A percentile compares a stretch with the other conserved stretches of the same genome.
Evolutionary conservation across 2,888 invertebrate species (phyloP).

Genomic region (Mesorhabditis belari): DNA sequence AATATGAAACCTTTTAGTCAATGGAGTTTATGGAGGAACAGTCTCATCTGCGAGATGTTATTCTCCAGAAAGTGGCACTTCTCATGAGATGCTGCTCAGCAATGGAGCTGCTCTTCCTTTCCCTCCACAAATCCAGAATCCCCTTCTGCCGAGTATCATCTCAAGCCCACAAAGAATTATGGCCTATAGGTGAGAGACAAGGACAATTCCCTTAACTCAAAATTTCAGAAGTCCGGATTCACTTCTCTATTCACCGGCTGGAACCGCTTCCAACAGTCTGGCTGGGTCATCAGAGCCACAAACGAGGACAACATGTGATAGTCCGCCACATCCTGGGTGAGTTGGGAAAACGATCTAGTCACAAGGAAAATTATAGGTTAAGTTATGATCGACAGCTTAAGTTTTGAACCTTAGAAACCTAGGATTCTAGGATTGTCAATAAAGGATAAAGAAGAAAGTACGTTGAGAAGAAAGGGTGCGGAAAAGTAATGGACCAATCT

Average conservation of each 20-base stretch:
- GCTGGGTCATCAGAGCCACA: constrained; percentile 4
- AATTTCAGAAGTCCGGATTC: constrained; percentile 26
- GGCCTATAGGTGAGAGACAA: neutral
- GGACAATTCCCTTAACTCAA: constrained; percentile 14
- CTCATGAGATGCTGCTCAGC: constrained; percentile 30
- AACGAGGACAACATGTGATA: constrained; percentile 17
- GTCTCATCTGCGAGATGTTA: constrained; percentile 28
- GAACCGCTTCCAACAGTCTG: constrained; percentile 20
- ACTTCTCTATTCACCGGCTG: constrained; percentile 26
- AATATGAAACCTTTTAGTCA: constrained; percentile 1
- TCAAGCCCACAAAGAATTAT: neutral
- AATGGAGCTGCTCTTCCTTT: constrained; percentile 13
- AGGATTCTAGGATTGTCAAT: too few species aligned
- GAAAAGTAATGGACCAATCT: neutral
- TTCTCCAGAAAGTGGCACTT: constrained; percentile 28
- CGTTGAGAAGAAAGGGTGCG: neutral
- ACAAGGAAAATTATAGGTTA: too few species aligned
- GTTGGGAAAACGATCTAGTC: too few species aligned
- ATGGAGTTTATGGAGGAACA: constrained; percentile 11
- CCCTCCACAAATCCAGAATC: neutral
- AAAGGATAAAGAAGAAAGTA: too few species aligned
- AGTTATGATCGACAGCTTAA: too few species aligned
- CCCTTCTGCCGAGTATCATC: constrained; percentile 1
- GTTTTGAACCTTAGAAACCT: too few species aligned
- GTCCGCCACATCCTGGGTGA: constrained; percentile 25